These are phyloP conservation scores for Pasiphila rectangulata DNA, from an alignment of 2,888 invertebrate genomes.

Conservation along the genomic window DNA sequence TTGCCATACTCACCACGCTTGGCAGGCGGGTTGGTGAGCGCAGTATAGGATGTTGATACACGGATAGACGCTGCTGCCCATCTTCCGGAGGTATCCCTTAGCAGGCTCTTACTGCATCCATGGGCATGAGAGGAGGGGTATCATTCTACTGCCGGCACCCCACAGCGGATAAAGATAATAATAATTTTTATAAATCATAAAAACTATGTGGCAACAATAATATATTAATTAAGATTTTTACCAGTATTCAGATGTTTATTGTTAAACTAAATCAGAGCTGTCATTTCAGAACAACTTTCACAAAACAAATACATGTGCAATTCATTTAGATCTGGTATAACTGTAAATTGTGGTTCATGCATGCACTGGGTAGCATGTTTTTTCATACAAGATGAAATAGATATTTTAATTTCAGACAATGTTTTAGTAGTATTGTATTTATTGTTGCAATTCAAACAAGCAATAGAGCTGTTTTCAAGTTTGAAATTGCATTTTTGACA, in stretches of 20 bases:
- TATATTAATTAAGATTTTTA: not conserved
- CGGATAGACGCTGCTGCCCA: too few relatives aligned
- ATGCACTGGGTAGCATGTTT: conserved; percentile 53
- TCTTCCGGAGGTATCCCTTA: too few relatives aligned
- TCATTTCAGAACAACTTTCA: conserved; percentile 63
- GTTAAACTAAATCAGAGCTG: conserved; percentile 27
- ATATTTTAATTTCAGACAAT: conserved; percentile 50
- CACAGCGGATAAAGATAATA: too few relatives aligned
- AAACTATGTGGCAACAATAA: too few relatives aligned
- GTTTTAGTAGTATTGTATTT: conserved; percentile 49
- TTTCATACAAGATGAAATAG: conserved; percentile 50
- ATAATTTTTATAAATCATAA: too few relatives aligned
- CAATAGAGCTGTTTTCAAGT: conserved; percentile 36
- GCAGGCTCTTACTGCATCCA: too few relatives aligned
- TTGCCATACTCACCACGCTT: too few relatives aligned
- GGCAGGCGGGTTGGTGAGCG: too few relatives aligned
- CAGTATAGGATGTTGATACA: too few relatives aligned
- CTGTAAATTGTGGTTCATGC: conserved; percentile 52
- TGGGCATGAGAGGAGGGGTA: too few relatives aligned
- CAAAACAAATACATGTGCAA: conserved; percentile 66
- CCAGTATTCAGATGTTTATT: not conserved
- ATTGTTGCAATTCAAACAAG: conserved; percentile 61
- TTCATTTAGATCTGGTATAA: conserved; percentile 53
- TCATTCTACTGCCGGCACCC: too few relatives aligned
- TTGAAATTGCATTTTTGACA: conserved; percentile 69